phyloP scores from a whole-genome alignment of 2,113 vertebrate genomes.

The Sardina pilchardus region DNA sequence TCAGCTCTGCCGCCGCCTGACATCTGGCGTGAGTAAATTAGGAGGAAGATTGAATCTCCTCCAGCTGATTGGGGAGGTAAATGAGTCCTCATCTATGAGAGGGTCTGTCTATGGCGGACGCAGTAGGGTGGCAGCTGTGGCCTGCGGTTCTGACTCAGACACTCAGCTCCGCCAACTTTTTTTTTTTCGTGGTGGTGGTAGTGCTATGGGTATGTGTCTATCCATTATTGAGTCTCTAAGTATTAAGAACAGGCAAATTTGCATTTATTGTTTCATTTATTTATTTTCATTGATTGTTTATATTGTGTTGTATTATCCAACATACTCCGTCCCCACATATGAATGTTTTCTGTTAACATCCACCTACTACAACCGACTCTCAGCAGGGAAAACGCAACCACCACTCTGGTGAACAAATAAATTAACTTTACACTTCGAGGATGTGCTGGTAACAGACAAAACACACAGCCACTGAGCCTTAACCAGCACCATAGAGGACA shows the following conservation, averaged over 20 bases:
- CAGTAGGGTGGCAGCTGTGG: background rate
- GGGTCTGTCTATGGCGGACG: constrained; percentile 22
- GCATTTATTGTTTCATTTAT: too few relatives aligned
- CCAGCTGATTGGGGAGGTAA: constrained; percentile 42
- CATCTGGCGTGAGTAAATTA: constrained; percentile 25
- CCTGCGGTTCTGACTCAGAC: background rate
- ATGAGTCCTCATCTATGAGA: constrained; percentile 37
- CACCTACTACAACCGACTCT: background rate
- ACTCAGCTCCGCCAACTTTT: background rate
- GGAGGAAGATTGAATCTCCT: constrained; percentile 37
- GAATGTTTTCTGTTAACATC: background rate
- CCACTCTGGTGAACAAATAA: constrained; percentile 30
- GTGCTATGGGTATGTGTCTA: background rate
- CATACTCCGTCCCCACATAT: background rate
- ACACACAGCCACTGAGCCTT: constrained; percentile 14
- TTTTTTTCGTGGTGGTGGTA: background rate
- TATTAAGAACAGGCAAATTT: too few relatives aligned
- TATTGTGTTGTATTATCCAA: too few relatives aligned
- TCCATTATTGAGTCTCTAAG: too few relatives aligned
- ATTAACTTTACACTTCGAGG: constrained; percentile 21
- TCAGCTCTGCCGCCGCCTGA: constrained; percentile 28
- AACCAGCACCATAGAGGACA: background rate
- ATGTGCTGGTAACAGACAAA: background rate
- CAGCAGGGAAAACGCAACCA: background rate
- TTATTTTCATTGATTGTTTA: too few relatives aligned